Conservation (phyloP, 2,888 invertebrate species). For the Agelastica alni region DNA sequence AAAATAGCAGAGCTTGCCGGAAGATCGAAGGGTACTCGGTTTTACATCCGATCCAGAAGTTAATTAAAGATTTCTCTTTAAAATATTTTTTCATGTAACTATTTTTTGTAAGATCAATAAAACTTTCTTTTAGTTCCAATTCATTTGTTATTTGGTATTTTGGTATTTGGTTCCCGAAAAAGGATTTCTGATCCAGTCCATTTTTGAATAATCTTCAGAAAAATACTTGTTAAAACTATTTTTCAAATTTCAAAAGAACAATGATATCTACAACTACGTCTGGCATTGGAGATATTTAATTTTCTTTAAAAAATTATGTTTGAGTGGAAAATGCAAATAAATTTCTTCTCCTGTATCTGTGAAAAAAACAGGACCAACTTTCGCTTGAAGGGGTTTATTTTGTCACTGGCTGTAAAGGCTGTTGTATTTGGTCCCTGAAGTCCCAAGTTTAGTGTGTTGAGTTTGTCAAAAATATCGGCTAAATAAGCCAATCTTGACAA, state of each 20-base stretch:
- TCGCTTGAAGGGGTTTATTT: background rate
- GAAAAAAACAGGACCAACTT: background rate
- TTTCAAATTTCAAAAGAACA: background rate
- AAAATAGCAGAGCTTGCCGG: no score
- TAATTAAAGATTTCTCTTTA: conserved; percentile 1
- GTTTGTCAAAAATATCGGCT: no score
- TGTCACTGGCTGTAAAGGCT: background rate
- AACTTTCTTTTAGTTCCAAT: background rate
- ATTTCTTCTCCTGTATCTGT: background rate
- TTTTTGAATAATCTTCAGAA: background rate
- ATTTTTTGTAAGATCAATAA: conserved; percentile 1
- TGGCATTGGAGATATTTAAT: conserved; percentile 1
- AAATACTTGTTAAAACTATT: no score
- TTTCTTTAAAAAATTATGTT: background rate
- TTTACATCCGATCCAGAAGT: conserved; percentile 5
- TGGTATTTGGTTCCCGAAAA: no score
- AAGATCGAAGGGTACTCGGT: background rate
- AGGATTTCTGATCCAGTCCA: background rate
- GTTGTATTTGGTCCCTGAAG: background rate
- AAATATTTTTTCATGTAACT: conserved; percentile 1
- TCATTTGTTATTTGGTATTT: no score
- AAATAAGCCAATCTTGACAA: background rate
- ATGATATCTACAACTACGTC: conserved; percentile 2
- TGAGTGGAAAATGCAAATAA: background rate
- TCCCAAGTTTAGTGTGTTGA: no score